A percentile compares a stretch with the other conserved stretches of the same genome.
These are phyloP conservation scores for Hydropsyche tenuis DNA, from an alignment of 1,140 invertebrate species.

Conservation along the genomic window DNA sequence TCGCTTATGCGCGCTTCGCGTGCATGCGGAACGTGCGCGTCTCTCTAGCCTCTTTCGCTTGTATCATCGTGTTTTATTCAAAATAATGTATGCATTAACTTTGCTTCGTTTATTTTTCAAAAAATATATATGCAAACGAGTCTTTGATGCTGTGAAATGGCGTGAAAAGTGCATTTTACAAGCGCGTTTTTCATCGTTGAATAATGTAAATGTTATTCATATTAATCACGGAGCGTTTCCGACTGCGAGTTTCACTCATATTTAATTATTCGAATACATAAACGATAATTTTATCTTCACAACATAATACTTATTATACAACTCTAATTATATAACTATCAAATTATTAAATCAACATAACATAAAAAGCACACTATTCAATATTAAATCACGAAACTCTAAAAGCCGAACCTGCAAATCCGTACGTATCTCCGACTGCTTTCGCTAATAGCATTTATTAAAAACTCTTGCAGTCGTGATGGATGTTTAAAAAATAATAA, in stretches of 20 bases:
- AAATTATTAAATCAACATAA: no score
- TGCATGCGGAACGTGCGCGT: neutral
- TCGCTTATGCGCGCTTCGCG: neutral
- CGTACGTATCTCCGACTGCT: neutral
- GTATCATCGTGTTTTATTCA: neutral
- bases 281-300: no score
- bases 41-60: neutral
- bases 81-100: slow-evolving; percentile 25
- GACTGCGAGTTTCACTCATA: no score
- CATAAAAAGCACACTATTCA: no score
- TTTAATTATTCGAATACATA: no score
- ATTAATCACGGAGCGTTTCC: no score
- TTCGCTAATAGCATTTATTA: slow-evolving; percentile 46
- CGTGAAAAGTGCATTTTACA: slow-evolving; percentile 1
- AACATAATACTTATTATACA: no score
- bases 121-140: slow-evolving; percentile 28
- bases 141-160: slow-evolving; percentile 13
- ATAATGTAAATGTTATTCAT: neutral
- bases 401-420: no score
- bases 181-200: slow-evolving; percentile 13
- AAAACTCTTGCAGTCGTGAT: slow-evolving; percentile 40
- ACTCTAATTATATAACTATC: no score
- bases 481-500: slow-evolving; percentile 46
- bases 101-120: neutral
- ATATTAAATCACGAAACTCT: no score